Conservation (phyloP, 2,797 vertebrate genomes). For the Fringilla coelebs region DNA sequence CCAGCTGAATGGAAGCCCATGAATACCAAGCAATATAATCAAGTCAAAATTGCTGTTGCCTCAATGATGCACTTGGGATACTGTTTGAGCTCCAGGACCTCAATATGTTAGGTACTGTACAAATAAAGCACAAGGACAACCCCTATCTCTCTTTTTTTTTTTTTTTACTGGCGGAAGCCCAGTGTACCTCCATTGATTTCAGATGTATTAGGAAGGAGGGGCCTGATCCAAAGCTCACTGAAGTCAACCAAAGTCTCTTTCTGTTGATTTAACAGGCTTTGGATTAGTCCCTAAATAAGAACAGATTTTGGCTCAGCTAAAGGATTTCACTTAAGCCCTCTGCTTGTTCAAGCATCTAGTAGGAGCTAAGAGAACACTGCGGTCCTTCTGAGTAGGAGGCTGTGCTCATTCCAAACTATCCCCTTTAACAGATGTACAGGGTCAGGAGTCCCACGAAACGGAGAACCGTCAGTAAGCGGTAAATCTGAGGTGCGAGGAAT, state of each 20-base stretch:
- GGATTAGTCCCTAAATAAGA: constrained; percentile 67
- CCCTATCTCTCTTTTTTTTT: not conserved
- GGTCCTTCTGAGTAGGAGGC: constrained; percentile 41
- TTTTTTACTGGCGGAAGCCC: not conserved
- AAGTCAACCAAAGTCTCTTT: constrained; percentile 64
- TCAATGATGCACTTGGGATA: not conserved
- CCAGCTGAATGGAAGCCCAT: not conserved
- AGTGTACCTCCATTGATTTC: constrained; percentile 48
- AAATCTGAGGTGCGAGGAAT: constrained; percentile 34
- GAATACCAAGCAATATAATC: not conserved
- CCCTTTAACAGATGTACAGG: constrained; percentile 46
- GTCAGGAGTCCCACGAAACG: constrained; percentile 13
- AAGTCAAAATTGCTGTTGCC: not conserved
- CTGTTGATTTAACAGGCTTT: constrained; percentile 69
- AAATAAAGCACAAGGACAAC: constrained; percentile 2
- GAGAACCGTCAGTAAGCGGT: not conserved
- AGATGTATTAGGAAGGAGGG: constrained; percentile 47
- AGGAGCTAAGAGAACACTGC: constrained; percentile 43
- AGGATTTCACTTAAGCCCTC: constrained; percentile 66
- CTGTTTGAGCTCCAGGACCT: not conserved
- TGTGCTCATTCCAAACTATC: constrained; percentile 41
- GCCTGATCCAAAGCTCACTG: constrained; percentile 55
- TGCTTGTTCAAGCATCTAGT: constrained; percentile 54
- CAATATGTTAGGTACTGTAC: not conserved
- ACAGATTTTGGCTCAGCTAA: constrained; percentile 63